Evolutionary conservation across 2,888 invertebrate species (phyloP).

Genomic region (Antitype chi): DNA sequence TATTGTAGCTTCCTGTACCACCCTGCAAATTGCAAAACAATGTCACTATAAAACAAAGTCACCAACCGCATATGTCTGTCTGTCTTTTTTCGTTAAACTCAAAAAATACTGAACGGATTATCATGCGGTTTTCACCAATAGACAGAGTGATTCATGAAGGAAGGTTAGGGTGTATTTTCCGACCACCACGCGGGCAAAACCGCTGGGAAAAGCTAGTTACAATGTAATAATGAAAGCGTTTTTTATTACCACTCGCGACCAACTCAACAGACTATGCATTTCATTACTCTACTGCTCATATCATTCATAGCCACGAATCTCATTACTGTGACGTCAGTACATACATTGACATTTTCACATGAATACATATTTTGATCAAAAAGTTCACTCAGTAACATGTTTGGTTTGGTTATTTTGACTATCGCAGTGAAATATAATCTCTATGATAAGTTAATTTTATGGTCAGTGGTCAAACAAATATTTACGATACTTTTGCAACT

Average conservation of each 20-base stretch:
- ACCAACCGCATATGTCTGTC: too few species aligned
- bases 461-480: slow-evolving; percentile 35
- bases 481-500: slow-evolving; percentile 13
- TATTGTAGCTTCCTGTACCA: too few species aligned
- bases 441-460: slow-evolving; percentile 44
- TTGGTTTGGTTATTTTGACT: slow-evolving; percentile 6
- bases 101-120: too few species aligned
- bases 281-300: not conserved
- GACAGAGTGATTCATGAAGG: too few species aligned
- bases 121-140: too few species aligned
- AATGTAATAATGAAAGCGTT: too few species aligned
- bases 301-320: not conserved
- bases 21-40: too few species aligned
- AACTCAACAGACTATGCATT: not conserved
- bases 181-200: too few species aligned
- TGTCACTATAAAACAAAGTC: too few species aligned
- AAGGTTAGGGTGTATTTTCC: too few species aligned
- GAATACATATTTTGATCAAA: not conserved
- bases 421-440: slow-evolving; percentile 10
- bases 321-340: not conserved
- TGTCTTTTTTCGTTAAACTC: too few species aligned
- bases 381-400: not conserved
- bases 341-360: not conserved
- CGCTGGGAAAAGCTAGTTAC: not conserved
- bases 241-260: not conserved